phyloP scores from a whole-genome alignment of 2,888 invertebrate species.

The Thymelicus acteon region DNA sequence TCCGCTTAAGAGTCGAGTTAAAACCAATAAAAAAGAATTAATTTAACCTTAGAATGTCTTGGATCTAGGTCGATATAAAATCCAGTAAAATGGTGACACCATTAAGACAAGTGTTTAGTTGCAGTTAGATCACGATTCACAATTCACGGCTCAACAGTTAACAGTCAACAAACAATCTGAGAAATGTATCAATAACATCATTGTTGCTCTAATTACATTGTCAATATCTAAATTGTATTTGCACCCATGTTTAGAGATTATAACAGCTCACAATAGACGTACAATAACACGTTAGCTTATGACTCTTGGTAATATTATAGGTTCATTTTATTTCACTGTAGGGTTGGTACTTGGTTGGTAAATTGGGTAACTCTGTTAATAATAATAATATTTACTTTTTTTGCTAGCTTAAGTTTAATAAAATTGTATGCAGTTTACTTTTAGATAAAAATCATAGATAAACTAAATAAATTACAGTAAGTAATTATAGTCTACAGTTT shows the following conservation, averaged over 20 bases:
- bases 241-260: background rate
- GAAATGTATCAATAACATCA: constrained; percentile 10
- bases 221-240: constrained; percentile 10
- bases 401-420: no score
- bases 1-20: no score
- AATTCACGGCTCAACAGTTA: background rate
- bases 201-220: constrained; percentile 10
- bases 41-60: no score
- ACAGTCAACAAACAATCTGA: constrained; percentile 4
- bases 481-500: no score
- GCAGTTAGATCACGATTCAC: background rate
- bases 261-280: constrained; percentile 7
- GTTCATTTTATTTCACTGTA: background rate
- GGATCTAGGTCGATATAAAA: no score
- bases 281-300: background rate
- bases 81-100: background rate
- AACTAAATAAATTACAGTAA: no score
- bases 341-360: no score
- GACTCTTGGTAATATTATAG: background rate
- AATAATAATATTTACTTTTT: no score
- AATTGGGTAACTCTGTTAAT: no score
- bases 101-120: background rate
- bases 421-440: no score
- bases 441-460: no score
- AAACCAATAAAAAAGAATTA: no score